Percentiles rank a stretch among this genome's conserved stretches.
phyloP scores from a whole-genome alignment of 2,113 vertebrate genomes.

The Phoenicopterus ruber region DNA sequence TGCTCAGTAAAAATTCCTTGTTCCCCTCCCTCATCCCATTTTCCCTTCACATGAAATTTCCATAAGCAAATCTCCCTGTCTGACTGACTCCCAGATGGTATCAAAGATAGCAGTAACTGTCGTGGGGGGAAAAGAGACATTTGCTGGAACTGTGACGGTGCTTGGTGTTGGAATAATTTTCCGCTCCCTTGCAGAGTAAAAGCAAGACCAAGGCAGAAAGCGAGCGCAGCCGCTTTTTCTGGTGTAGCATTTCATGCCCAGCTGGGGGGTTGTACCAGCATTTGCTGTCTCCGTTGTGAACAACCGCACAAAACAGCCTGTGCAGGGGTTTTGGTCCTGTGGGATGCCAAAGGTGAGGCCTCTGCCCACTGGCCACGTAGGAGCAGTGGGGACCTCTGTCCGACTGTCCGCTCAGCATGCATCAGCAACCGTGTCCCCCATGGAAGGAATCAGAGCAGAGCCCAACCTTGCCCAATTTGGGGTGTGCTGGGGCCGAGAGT shows the following conservation, averaged over 20 bases:
- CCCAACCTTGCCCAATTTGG: background rate
- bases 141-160: background rate
- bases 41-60: background rate
- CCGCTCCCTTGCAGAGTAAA: background rate
- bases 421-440: fast-evolving
- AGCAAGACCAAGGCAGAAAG: background rate
- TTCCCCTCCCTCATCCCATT: background rate
- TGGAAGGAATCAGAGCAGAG: background rate
- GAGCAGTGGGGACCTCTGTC: background rate
- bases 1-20: background rate
- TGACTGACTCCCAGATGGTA: background rate
- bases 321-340: background rate
- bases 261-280: background rate
- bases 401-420: background rate
- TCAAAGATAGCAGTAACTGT: background rate
- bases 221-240: fast-evolving
- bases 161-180: background rate
- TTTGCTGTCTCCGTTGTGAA: background rate
- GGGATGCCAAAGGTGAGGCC: background rate
- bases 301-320: background rate
- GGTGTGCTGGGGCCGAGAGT: no score
- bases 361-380: fast-evolving
- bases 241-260: fast-evolving
- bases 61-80: background rate
- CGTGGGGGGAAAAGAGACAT: background rate